A percentile compares a stretch with the other conserved stretches of the same genome.
Evolutionary conservation across 2,797 vertebrate genomes (phyloP).

Genomic region (Heteromormyrus szaboi): DNA sequence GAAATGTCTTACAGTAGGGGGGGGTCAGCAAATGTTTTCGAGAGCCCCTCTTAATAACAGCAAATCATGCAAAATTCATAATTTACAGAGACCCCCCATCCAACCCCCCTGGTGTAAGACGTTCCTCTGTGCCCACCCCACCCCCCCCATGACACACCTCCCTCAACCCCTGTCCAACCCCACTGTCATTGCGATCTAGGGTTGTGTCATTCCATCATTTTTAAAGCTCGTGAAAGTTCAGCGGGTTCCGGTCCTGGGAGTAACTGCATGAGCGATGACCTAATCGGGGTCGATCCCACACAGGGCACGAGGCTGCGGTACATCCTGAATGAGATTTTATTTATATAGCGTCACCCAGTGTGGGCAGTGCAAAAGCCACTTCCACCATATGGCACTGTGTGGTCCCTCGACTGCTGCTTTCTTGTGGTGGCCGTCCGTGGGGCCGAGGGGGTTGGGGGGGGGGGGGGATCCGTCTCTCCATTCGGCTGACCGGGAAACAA

Average conservation of each 20-base stretch:
- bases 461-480: neutral
- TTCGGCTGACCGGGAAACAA: neutral
- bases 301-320: neutral
- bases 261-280: neutral
- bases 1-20: neutral
- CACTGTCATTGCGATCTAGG: neutral
- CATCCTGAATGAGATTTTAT: neutral
- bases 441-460: neutral
- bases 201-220: neutral
- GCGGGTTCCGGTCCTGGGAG: neutral
- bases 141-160: neutral
- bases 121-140: neutral
- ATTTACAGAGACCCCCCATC: neutral
- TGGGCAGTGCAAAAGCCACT: constrained; percentile 43
- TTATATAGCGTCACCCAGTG: neutral
- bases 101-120: neutral
- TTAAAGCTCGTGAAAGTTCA: neutral
- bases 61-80: neutral
- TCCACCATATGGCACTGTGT: constrained; percentile 47
- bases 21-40: neutral
- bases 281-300: neutral
- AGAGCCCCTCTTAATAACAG: neutral
- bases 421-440: neutral
- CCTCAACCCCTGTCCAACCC: neutral
- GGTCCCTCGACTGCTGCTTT: constrained; percentile 41